Conservation (phyloP, 2,797 vertebrate genomes). For the Mormyrops boulengeri region DNA sequence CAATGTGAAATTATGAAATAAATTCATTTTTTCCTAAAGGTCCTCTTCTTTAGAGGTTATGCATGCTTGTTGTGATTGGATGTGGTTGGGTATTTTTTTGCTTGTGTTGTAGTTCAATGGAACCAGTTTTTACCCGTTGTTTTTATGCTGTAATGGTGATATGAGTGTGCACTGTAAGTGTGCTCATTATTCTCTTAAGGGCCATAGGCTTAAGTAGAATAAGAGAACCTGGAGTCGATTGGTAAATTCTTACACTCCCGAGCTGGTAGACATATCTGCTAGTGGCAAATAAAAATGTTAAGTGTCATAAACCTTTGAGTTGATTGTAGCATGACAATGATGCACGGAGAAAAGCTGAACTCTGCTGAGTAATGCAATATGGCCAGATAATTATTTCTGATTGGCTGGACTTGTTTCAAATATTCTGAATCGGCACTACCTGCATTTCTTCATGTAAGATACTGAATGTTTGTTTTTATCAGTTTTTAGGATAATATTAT, state of each 20-base stretch:
- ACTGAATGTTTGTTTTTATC: background rate
- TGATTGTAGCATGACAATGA: background rate
- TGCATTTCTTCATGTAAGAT: background rate
- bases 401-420: background rate
- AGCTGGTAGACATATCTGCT: background rate
- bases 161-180: background rate
- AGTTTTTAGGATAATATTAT: background rate
- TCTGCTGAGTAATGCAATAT: background rate
- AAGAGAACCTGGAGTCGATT: background rate
- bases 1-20: conserved; percentile 5
- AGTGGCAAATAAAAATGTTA: background rate
- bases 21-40: background rate
- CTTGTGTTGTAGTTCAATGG: background rate
- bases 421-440: background rate
- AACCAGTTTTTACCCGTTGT: background rate
- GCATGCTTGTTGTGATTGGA: background rate
- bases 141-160: background rate
- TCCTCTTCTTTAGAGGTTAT: background rate
- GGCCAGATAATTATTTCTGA: background rate
- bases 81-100: background rate
- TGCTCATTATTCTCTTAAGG: background rate
- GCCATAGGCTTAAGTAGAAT: background rate
- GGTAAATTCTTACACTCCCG: background rate
- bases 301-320: background rate
- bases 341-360: background rate